A percentile compares a stretch with the other conserved stretches of the same genome.
phyloP scores from a whole-genome alignment of 2,113 vertebrate species.

The Actenoides hombroni region DNA sequence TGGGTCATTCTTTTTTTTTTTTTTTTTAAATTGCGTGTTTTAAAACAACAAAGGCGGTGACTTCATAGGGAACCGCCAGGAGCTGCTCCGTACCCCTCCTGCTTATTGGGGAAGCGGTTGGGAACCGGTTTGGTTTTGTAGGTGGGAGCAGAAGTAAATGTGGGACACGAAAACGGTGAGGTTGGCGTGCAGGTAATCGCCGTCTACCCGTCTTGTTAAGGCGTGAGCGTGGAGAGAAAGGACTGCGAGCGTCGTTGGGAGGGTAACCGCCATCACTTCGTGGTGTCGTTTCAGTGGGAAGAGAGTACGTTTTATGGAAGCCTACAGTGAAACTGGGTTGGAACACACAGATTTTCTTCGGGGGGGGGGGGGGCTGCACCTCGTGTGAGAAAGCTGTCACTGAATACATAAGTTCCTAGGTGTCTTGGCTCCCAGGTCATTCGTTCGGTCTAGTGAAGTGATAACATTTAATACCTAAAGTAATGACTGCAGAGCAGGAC shows the following conservation, averaged over 20 bases:
- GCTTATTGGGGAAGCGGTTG: slow-evolving; percentile 53
- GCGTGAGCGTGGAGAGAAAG: background rate
- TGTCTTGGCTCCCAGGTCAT: background rate
- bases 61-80: slow-evolving; percentile 72
- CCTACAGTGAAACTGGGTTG: background rate
- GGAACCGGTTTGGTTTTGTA: slow-evolving; percentile 77
- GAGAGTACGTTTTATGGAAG: background rate
- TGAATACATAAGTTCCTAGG: background rate
- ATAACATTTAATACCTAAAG: background rate
- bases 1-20: slow-evolving; percentile 65
- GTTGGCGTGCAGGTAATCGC: slow-evolving; percentile 6
- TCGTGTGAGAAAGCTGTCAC: background rate
- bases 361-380: background rate
- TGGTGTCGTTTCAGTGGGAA: background rate
- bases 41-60: slow-evolving; percentile 77
- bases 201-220: slow-evolving; percentile 38
- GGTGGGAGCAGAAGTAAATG: slow-evolving; percentile 68
- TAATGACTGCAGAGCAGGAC: background rate
- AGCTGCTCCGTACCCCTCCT: slow-evolving; percentile 49
- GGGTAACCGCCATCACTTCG: background rate
- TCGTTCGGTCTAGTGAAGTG: background rate
- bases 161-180: slow-evolving; percentile 50
- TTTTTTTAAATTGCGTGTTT: slow-evolving; percentile 70
- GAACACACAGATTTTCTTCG: background rate
- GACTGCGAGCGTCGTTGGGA: background rate